Evolutionary conservation across 2,797 vertebrate species (phyloP).

Genomic region (Neosilurus mollespiculum): DNA sequence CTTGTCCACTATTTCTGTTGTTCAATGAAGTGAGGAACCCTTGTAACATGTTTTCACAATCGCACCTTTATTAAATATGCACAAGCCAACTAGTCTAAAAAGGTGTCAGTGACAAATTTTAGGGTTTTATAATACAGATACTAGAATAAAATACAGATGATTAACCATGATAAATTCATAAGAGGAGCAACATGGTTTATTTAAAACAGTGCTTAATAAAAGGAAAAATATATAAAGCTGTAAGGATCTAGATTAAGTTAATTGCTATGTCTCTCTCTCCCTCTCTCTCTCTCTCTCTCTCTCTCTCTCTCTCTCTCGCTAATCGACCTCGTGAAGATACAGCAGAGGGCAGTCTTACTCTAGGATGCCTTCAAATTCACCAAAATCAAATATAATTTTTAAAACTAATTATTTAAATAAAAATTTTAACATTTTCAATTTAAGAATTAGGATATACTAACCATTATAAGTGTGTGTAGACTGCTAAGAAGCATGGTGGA

Average conservation of each 20-base stretch:
- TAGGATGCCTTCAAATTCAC: conserved; percentile 47
- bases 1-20: background rate
- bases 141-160: background rate
- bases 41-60: background rate
- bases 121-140: background rate
- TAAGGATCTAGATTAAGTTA: background rate
- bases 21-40: background rate
- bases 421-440: background rate
- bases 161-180: background rate
- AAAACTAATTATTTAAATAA: background rate
- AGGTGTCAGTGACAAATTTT: background rate
- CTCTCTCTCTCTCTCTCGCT: background rate
- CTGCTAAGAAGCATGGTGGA: background rate
- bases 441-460: background rate
- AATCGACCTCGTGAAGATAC: conserved; percentile 45
- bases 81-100: background rate
- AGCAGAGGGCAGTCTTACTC: conserved; percentile 74
- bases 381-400: conserved; percentile 12
- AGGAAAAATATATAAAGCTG: background rate
- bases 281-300: background rate
- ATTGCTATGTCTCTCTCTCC: background rate
- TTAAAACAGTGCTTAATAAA: background rate
- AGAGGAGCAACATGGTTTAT: background rate
- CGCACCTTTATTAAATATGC: background rate
- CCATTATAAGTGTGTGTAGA: background rate